Conservation (phyloP, 2,797 vertebrate genomes). For the Gymnothorax javanicus region DNA sequence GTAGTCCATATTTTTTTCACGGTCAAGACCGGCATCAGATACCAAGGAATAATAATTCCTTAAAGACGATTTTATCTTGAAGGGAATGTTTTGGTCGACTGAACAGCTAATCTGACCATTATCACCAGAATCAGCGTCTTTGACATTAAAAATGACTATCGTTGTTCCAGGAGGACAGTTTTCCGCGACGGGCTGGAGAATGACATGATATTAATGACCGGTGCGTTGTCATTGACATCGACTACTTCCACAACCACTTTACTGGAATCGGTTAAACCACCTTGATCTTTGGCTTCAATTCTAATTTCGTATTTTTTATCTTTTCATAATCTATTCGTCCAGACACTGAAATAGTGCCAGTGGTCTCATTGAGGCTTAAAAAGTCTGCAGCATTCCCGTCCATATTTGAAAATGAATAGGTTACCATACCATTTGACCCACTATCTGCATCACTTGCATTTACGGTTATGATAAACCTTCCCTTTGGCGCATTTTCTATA, state of each 20-base stretch:
- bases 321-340: slow-evolving; percentile 41
- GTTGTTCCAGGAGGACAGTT: slow-evolving; percentile 37
- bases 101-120: slow-evolving; percentile 6
- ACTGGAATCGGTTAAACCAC: slow-evolving; percentile 37
- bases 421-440: slow-evolving; percentile 33
- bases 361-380: slow-evolving; percentile 34
- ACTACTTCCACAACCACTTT: slow-evolving; percentile 39
- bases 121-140: slow-evolving; percentile 3
- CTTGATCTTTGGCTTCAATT: slow-evolving; percentile 42
- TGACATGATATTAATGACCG: slow-evolving; percentile 34
- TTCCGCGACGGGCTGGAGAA: slow-evolving; percentile 33
- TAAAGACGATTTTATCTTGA: slow-evolving; percentile 1
- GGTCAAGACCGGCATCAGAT: background rate
- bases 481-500: slow-evolving; percentile 43
- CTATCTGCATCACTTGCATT: slow-evolving; percentile 61
- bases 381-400: slow-evolving; percentile 2
- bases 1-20: background rate
- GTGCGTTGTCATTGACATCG: slow-evolving; percentile 47
- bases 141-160: slow-evolving; percentile 1
- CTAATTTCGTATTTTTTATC: slow-evolving; percentile 31
- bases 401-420: slow-evolving; percentile 46
- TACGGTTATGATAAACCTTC: slow-evolving; percentile 46
- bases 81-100: background rate
- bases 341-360: slow-evolving; percentile 38
- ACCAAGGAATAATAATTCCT: background rate